Percentiles rank a stretch among this genome's conserved stretches.
Conservation (phyloP, 2,797 vertebrate species). For the Aldrovandia affinis region DNA sequence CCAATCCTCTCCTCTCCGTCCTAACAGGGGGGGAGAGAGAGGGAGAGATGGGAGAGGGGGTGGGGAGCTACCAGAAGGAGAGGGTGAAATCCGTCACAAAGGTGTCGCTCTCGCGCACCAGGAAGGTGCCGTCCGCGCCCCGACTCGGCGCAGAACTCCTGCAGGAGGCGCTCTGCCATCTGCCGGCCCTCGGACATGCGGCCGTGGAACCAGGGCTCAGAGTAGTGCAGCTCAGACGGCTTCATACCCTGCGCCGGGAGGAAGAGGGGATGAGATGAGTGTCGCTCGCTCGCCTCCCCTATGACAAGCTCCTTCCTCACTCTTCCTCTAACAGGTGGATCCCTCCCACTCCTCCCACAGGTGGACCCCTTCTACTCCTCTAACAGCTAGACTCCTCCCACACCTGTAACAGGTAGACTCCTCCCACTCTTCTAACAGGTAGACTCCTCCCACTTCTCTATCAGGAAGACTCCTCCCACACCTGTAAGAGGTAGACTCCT, state of each 20-base stretch:
- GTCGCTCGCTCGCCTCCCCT: too few relatives aligned
- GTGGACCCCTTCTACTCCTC: neutral
- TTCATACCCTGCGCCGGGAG: conserved; percentile 51
- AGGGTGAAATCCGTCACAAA: conserved; percentile 83
- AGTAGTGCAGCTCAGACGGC: conserved; percentile 77
- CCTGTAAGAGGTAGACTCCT: neutral
- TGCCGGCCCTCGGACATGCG: conserved; percentile 81
- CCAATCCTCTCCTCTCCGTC: too few relatives aligned
- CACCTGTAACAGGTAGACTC: neutral
- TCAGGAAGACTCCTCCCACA: too few relatives aligned
- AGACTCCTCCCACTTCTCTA: neutral
- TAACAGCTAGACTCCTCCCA: neutral
- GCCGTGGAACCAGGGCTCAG: conserved; percentile 92
- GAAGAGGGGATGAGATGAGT: too few relatives aligned
- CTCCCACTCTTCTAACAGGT: neutral
- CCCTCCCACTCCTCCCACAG: neutral
- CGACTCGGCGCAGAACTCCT: conserved; percentile 86
- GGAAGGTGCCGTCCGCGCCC: conserved; percentile 89
- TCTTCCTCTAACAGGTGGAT: neutral
- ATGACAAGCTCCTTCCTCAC: neutral
- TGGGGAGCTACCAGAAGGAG: conserved; percentile 87
- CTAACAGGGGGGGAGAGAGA: neutral
- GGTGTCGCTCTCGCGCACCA: conserved; percentile 89
- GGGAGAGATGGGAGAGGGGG: neutral
- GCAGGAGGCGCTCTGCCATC: conserved; percentile 85